Base-by-base conservation (phyloP, 2,888 invertebrate species). In the Crepidodera aurea region DNA sequence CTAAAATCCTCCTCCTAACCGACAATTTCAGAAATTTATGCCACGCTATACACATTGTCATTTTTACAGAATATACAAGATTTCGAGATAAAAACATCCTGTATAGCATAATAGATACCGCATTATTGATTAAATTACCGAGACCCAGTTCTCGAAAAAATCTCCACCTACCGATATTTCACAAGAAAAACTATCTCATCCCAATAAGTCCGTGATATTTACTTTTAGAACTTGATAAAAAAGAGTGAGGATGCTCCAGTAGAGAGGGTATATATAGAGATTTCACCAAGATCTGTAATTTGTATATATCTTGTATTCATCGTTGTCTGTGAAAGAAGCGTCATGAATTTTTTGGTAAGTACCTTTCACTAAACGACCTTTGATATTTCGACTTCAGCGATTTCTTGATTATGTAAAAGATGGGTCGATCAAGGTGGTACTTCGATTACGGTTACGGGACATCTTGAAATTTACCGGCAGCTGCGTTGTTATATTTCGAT, bases 341-440 rank as follows among this genome's bases (percentile, higher is more conserved):
- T 68, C 72, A 83, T 83, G 83, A 83, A 81, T 76, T 77, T 78
- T 73, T 73, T 82, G 80, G 84, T 83, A 78, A 83, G 84, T 78
- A 67, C 69, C 75, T 75, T 74, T 73, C 75, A 70, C 73, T 73
- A 66, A 25, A 32, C 60, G 63, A 71, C 65, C 69, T 69, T 56
- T 70, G 68, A 60, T 69, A 67, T 69, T 68, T 60, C 39, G 37
- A 58, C 48, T 16, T 61, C 65, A 69, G 66, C 67, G 44, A 46
- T 56, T 68, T 65, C 63, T 67, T 55, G 18, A 51, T 69, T 71
- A 68, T 40, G 58, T 68, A 71, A 71, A 37, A 37, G 19, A 39
- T 4, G 58, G 65, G 60, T 42, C 56, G 59, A 59, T 44, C 6
- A 22, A 22, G 6, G 22, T 22, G 22, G 22, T 22, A n/a, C 12